Conservation (phyloP, 2,888 invertebrate genomes). For the Drosophila fungiperda region DNA sequence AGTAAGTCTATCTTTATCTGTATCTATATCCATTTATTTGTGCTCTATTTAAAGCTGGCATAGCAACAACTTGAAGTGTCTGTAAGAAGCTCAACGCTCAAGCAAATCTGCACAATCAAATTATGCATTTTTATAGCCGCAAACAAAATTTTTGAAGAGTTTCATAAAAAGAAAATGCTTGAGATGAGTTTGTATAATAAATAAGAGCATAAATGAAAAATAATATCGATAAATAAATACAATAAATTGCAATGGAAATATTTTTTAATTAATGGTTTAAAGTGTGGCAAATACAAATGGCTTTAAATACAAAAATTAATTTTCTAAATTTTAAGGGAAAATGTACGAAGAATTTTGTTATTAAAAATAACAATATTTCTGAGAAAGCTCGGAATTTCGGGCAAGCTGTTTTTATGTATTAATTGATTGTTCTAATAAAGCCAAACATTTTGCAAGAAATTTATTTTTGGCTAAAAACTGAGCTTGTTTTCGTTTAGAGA, state of each 20-base stretch:
- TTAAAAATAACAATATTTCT: not conserved
- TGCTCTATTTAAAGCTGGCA: slow-evolving; percentile 32
- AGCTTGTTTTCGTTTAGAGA: not conserved
- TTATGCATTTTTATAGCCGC: slow-evolving; percentile 4
- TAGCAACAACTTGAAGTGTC: slow-evolving; percentile 30
- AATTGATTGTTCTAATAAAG: not conserved
- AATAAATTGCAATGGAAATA: not conserved
- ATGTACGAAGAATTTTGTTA: not conserved
- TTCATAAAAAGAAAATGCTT: slow-evolving; percentile 14
- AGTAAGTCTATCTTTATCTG: slow-evolving; percentile 32
- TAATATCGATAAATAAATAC: not conserved
- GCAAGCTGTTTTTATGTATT: not conserved
- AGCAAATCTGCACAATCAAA: slow-evolving; percentile 17
- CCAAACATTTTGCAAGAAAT: not conserved
- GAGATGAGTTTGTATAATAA: not conserved
- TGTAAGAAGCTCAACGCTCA: slow-evolving; percentile 10
- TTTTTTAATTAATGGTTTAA: not conserved
- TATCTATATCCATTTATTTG: not conserved
- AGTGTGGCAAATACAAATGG: not conserved
- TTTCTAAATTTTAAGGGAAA: not conserved
- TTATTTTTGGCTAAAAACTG: not conserved
- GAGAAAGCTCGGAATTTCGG: not conserved
- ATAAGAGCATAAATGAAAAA: not conserved
- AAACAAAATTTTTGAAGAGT: slow-evolving; percentile 1
- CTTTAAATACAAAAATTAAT: not conserved